Evolutionary conservation across 2,113 vertebrate genomes (phyloP), one percentile per base, ranked within the genome.

Genomic region (Trematomus loennbergii): DNA sequence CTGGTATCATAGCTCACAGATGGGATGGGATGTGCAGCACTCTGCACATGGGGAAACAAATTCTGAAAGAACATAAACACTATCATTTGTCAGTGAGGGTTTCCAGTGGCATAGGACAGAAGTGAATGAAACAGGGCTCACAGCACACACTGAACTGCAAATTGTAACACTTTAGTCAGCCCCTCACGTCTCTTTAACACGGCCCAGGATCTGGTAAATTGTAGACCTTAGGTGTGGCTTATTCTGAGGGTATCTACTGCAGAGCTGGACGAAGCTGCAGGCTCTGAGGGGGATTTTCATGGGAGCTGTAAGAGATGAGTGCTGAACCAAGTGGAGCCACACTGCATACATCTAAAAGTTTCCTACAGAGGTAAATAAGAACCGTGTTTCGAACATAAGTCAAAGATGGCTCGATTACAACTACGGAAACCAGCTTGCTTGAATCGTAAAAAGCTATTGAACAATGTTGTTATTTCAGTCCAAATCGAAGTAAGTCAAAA

Each of bases 1-100:
- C 64, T 78, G 78, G 68, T 81, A 55, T 80, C 85, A 82, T 65
- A 62, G 75, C 67, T 78, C 79, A 72, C 81, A 74, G 76, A 79
- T 63, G 29, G 73, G 16, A 65, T 29, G 59, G 29, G 29, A 36
- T n/a, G 17, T 16, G 54, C 45, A 79, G 52, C 60, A 52, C 33
- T 84, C 67, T 54, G 70, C 61, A 68, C 18, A 50, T 17, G 45
- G 71, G 78, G 50, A 78, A 76, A 75, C 33, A 20, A 71, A 62
- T 69, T 81, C 52, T 68, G 29, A 77, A 55, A 65, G 36, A 72
- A 59, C 81, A 79, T 57, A 48, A 75, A 63, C 63, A 54, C 57
- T 33, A 60, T 46, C 12, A 61, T 82, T 72, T 68, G 65, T 17
- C 57, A n/a, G 50, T 64, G 49, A 72, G 12, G 36, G 53, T n/a